These are phyloP conservation scores for Zapus hudsonius DNA, from an alignment of 2,113 vertebrate genomes.

Conservation along the genomic window DNA sequence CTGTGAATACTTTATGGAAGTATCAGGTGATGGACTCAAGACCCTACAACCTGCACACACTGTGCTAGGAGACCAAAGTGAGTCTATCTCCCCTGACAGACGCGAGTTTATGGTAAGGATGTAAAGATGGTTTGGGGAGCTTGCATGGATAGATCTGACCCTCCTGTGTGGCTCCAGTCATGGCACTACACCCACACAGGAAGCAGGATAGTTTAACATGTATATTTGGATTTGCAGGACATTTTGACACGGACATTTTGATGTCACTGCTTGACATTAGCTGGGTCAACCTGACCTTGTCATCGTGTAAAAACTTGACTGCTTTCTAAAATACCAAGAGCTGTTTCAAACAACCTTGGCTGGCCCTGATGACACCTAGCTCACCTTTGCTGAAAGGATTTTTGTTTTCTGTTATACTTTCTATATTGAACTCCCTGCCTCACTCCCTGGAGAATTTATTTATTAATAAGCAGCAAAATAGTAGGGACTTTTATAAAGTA, in stretches of 20 bases:
- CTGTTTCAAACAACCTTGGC: background rate
- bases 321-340: background rate
- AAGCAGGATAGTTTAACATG: background rate
- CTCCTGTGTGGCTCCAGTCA: no score
- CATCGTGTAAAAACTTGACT: background rate
- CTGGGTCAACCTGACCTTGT: constrained; percentile 14
- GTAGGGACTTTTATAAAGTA: background rate
- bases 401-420: background rate
- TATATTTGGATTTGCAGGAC: background rate
- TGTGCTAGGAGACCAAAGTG: background rate
- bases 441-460: background rate
- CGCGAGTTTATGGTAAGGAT: background rate
- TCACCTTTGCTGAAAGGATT: background rate
- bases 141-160: background rate
- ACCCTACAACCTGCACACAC: background rate
- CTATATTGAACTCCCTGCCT: background rate
- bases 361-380: no score
- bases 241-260: background rate
- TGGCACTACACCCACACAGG: rapidly evolving
- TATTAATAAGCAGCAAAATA: constrained; percentile 34
- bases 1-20: background rate
- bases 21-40: background rate
- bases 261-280: background rate
- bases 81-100: background rate
- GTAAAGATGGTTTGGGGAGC: background rate